Evolutionary conservation across 2,113 vertebrate genomes (phyloP).

Genomic region (Pedionomus torquatus): DNA sequence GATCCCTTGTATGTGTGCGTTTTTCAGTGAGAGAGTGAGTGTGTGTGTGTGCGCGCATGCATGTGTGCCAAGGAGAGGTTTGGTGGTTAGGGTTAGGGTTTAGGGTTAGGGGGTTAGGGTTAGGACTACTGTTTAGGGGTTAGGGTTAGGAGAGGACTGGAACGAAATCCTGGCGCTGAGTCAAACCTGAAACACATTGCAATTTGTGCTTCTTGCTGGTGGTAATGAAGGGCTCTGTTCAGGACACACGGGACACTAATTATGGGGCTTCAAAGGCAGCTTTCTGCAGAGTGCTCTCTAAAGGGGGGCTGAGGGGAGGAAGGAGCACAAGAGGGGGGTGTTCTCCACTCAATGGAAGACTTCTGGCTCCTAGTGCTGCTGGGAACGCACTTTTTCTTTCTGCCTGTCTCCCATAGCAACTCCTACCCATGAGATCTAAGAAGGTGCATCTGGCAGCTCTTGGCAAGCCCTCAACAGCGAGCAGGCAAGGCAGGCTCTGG

Average conservation of each 20-base stretch:
- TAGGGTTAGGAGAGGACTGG: not conserved
- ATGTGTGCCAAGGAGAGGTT: not conserved
- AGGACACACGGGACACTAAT: slow-evolving; percentile 67
- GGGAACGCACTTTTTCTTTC: slow-evolving; percentile 56
- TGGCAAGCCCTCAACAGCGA: not conserved
- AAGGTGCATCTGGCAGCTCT: slow-evolving; percentile 50
- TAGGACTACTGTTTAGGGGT: too few relatives aligned
- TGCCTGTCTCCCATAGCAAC: slow-evolving; percentile 71
- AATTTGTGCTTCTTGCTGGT: slow-evolving; percentile 56
- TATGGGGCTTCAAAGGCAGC: slow-evolving; percentile 70
- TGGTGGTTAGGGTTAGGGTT: not conserved
- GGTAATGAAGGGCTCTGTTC: slow-evolving; percentile 70
- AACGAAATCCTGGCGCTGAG: slow-evolving; percentile 26
- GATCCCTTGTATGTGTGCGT: not conserved
- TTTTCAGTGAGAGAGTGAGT: not conserved
- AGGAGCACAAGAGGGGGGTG: slow-evolving; percentile 58
- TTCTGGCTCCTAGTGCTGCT: slow-evolving; percentile 59
- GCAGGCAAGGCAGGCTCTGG: not conserved
- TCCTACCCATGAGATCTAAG: slow-evolving; percentile 49
- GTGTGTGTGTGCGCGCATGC: not conserved
- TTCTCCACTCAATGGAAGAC: slow-evolving; percentile 55
- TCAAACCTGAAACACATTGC: slow-evolving; percentile 54
- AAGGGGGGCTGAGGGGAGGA: slow-evolving; percentile 61
- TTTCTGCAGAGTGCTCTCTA: slow-evolving; percentile 49
- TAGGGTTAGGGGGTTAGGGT: too few relatives aligned